Percentiles rank a stretch among this genome's conserved stretches.
These are phyloP conservation scores for Eubasilissa regina DNA, from an alignment of 1,140 invertebrate genomes.

Conservation along the genomic window DNA sequence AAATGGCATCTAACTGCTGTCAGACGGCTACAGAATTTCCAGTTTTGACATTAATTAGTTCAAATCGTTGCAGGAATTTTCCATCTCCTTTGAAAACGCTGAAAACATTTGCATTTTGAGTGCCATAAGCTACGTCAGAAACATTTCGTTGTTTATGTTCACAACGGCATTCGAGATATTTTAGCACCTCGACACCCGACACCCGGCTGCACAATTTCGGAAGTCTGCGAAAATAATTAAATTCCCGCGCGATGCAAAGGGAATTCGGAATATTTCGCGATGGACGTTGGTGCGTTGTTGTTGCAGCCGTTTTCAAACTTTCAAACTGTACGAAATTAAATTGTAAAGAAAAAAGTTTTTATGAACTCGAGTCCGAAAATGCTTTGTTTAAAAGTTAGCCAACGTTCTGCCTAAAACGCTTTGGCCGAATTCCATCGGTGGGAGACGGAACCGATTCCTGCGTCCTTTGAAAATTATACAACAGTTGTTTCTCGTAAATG, in stretches of 20 bases:
- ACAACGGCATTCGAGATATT: neutral
- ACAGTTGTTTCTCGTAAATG: no score
- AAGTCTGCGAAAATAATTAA: conserved; percentile 12
- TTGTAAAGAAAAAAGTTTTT: no score
- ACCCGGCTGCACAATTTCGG: neutral
- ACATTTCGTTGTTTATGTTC: neutral
- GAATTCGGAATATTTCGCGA: neutral
- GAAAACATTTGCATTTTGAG: conserved; percentile 19
- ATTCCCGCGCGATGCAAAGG: neutral
- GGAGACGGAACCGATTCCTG: no score
- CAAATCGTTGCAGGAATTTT: conserved; percentile 4
- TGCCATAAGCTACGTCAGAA: neutral
- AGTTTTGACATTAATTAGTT: conserved; percentile 16
- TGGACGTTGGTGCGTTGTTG: no score
- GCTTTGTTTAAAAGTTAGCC: no score
- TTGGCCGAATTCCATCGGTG: no score
- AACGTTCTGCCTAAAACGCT: no score
- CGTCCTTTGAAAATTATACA: no score
- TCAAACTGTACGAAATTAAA: no score
- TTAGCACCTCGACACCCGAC: neutral
- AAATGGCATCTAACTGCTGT: conserved; percentile 20
- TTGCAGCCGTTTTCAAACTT: no score
- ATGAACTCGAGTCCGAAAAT: no score
- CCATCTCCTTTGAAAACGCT: neutral
- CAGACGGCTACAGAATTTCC: neutral